Evolutionary conservation across 2,888 invertebrate species (phyloP).

Genomic region (Tenthredo distinguenda): DNA sequence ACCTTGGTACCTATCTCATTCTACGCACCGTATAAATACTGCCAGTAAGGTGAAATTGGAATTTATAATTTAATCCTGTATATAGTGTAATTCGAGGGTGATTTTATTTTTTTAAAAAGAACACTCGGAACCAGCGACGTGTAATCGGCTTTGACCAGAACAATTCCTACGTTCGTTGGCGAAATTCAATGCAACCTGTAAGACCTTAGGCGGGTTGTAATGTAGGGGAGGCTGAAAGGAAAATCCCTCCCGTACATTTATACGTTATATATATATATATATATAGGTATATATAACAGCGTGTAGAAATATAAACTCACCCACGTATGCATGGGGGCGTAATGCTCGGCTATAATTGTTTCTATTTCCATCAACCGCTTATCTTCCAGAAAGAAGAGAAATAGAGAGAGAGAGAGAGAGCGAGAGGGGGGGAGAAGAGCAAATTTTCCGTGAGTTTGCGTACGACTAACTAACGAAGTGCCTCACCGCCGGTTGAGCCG

Average conservation of each 20-base stretch:
- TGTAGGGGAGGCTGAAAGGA: neutral
- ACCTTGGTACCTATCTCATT: neutral
- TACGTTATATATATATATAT: neutral
- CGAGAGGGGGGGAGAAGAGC: neutral
- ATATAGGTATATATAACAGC: neutral
- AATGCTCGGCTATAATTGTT: constrained; percentile 20
- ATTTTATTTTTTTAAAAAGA: constrained; percentile 7
- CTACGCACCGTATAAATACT: neutral
- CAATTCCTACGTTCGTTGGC: constrained; percentile 8
- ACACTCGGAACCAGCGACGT: neutral
- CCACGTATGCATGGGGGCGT: neutral
- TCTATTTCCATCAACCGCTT: constrained; percentile 35
- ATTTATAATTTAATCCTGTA: constrained; percentile 7
- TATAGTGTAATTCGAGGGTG: constrained; percentile 2
- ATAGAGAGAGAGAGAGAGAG: too few species aligned
- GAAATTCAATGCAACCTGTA: constrained; percentile 16
- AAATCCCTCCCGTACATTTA: constrained; percentile 4
- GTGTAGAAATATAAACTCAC: neutral
- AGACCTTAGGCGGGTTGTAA: constrained; percentile 16
- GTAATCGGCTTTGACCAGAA: constrained; percentile 41
- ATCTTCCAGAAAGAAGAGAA: neutral
- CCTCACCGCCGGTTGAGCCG: constrained; percentile 3
- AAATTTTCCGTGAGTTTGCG: neutral
- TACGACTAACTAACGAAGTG: constrained; percentile 35
- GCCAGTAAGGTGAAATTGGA: neutral